Evolutionary conservation across 2,113 vertebrate species (phyloP).

Genomic region (Psilopogon haemacephalus): DNA sequence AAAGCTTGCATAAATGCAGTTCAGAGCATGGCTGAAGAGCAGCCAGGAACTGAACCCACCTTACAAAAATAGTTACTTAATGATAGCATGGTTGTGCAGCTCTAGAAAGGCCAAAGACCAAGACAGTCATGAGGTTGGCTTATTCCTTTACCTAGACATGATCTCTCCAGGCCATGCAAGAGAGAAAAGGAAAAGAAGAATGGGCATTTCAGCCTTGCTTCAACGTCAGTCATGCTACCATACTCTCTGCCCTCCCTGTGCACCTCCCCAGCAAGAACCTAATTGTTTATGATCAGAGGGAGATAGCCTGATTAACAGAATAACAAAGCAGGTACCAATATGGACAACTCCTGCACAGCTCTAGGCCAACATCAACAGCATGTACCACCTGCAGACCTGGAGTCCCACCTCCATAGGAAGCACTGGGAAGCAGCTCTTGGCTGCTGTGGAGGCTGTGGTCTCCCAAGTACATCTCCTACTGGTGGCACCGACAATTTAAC

Average conservation of each 20-base stretch:
- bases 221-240: neutral
- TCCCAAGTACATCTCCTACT: neutral
- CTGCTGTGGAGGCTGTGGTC: neutral
- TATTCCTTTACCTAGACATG: neutral
- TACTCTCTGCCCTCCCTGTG: neutral
- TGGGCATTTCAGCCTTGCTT: neutral
- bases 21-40: neutral
- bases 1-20: neutral
- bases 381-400: neutral
- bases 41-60: neutral
- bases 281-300: neutral
- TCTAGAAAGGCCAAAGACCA: neutral
- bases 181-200: neutral
- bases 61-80: neutral
- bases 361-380: neutral
- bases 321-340: neutral
- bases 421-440: rapidly evolving
- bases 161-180: neutral
- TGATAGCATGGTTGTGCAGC: neutral
- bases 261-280: neutral
- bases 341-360: neutral
- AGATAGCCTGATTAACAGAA: neutral
- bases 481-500: neutral
- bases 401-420: neutral
- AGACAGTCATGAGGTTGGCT: neutral